Evolutionary conservation across 2,113 vertebrate genomes (phyloP).

Genomic region (Monopterus albus): DNA sequence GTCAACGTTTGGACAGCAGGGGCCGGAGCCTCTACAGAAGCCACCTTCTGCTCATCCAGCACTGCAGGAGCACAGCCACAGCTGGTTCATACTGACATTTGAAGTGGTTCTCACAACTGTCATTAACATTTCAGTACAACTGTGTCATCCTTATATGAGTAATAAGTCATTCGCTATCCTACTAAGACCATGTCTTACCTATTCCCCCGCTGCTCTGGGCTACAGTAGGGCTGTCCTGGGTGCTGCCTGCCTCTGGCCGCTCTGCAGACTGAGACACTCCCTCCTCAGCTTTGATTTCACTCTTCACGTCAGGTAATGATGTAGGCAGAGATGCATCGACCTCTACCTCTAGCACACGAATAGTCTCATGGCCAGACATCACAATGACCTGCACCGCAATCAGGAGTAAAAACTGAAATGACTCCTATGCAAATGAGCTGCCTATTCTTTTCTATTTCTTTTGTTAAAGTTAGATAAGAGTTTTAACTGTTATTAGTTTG

Average conservation of each 20-base stretch:
- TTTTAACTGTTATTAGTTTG: no score
- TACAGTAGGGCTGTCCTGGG: constrained; percentile 42
- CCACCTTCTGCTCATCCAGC: constrained; percentile 63
- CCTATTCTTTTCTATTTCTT: background rate
- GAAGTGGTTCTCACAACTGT: background rate
- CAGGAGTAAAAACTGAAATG: constrained; percentile 2
- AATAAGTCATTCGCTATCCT: background rate
- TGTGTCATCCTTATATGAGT: background rate
- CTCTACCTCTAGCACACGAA: constrained; percentile 93
- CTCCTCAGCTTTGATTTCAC: constrained; percentile 78
- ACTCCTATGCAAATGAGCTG: background rate
- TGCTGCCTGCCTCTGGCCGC: constrained; percentile 34
- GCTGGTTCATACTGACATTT: constrained; percentile 27
- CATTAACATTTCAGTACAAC: background rate
- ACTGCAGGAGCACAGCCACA: constrained; percentile 51
- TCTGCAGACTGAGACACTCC: constrained; percentile 41
- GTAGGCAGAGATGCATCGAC: constrained; percentile 85
- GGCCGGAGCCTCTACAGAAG: constrained; percentile 60
- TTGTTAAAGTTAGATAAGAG: no score
- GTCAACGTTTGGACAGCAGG: constrained; percentile 70
- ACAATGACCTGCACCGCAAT: constrained; percentile 89
- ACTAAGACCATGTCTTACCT: constrained; percentile 53
- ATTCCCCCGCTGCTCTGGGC: constrained; percentile 49
- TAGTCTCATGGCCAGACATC: constrained; percentile 96
- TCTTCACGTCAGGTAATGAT: constrained; percentile 79